Conservation (phyloP, 2,888 invertebrate species). For the Lucinisca nassula region DNA sequence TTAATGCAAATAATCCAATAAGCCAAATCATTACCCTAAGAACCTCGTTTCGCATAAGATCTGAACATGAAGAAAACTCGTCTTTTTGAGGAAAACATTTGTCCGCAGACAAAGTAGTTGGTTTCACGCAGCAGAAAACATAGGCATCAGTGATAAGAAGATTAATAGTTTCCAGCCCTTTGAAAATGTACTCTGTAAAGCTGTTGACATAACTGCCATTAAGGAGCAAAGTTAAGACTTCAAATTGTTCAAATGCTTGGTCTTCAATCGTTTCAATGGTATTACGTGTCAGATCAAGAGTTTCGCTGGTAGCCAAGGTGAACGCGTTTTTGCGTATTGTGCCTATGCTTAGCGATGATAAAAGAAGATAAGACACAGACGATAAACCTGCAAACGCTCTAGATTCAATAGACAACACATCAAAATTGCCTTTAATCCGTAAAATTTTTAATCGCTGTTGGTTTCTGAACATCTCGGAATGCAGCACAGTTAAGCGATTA, state of each 20-base stretch:
- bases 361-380: not conserved
- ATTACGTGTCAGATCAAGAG: not conserved
- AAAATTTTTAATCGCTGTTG: not conserved
- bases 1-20: constrained; percentile 57
- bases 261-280: not conserved
- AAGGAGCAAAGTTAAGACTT: not conserved
- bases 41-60: constrained; percentile 65
- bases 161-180: not conserved
- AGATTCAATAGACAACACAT: not conserved
- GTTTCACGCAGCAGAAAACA: constrained; percentile 54
- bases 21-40: constrained; percentile 63
- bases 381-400: not conserved
- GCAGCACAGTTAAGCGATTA: not conserved
- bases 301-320: not conserved
- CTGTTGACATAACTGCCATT: not conserved
- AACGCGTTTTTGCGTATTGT: not conserved
- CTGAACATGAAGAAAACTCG: constrained; percentile 71
- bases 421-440: not conserved
- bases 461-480: not conserved
- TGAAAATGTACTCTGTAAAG: not conserved
- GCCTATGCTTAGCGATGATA: not conserved
- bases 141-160: constrained; percentile 32
- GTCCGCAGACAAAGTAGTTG: constrained; percentile 26
- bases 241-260: not conserved
- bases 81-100: constrained; percentile 65